Percentiles rank a stretch among this genome's conserved stretches.
These are phyloP conservation scores for Rotaria socialis DNA, from an alignment of 2,888 invertebrate species.

Conservation along the genomic window DNA sequence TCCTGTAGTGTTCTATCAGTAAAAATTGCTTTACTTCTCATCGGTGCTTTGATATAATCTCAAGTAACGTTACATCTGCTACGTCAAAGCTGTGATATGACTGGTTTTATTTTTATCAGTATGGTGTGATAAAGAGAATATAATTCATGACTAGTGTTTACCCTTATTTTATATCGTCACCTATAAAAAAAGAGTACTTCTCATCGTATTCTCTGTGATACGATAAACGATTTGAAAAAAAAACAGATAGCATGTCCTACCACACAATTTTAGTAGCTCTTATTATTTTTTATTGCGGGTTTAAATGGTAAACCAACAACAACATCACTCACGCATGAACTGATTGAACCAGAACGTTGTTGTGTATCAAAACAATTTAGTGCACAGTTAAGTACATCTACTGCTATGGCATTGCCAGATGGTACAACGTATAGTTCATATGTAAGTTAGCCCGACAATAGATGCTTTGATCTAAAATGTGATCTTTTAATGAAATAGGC, in stretches of 20 bases:
- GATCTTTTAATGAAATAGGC: neutral
- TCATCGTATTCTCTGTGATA: neutral
- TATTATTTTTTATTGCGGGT: neutral
- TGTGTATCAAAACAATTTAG: conserved; percentile 1
- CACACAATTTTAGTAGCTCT: neutral
- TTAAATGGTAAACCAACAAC: neutral
- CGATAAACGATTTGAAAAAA: neutral
- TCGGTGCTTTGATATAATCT: too few relatives aligned
- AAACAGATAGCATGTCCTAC: neutral
- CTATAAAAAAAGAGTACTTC: neutral
- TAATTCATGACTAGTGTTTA: neutral
- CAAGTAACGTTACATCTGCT: too few relatives aligned
- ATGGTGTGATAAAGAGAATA: too few relatives aligned
- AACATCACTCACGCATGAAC: neutral
- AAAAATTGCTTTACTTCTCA: too few relatives aligned
- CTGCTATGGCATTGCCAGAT: neutral
- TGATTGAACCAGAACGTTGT: neutral
- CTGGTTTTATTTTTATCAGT: too few relatives aligned
- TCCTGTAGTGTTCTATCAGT: too few relatives aligned
- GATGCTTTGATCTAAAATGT: neutral
- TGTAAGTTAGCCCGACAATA: neutral
- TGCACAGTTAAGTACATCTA: neutral
- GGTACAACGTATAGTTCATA: neutral
- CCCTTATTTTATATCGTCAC: neutral
- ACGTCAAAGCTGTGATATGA: too few relatives aligned